Evolutionary conservation across 2,797 vertebrate species (phyloP).

Genomic region (Okamejei kenojei): DNA sequence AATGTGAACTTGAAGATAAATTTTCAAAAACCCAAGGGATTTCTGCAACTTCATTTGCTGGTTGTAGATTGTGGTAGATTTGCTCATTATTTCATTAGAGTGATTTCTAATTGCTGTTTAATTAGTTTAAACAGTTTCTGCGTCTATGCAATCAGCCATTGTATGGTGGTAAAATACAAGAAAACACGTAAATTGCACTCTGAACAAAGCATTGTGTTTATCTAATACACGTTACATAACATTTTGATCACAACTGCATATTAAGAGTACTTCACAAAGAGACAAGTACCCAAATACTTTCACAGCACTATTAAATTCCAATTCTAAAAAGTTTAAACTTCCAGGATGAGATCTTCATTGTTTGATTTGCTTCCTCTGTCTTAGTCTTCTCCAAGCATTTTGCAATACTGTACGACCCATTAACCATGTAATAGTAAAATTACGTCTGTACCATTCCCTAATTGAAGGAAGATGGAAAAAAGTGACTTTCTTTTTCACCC

Average conservation of each 20-base stretch:
- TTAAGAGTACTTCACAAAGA: background rate
- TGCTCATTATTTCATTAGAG: background rate
- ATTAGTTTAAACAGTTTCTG: background rate
- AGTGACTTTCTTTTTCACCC: background rate
- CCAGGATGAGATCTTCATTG: background rate
- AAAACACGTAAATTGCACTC: background rate
- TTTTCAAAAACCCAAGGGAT: background rate
- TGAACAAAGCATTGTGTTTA: background rate
- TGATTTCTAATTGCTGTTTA: background rate
- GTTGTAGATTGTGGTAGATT: background rate
- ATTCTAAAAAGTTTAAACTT: background rate
- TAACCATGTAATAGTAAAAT: slow-evolving; percentile 82
- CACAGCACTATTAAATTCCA: background rate
- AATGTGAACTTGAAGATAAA: background rate
- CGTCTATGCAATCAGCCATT: background rate
- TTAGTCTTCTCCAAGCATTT: slow-evolving; percentile 62
- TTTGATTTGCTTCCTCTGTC: slow-evolving; percentile 41
- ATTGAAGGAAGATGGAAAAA: slow-evolving; percentile 40
- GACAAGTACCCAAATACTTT: background rate
- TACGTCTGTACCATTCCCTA: slow-evolving; percentile 91
- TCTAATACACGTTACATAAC: background rate
- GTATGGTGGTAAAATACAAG: background rate
- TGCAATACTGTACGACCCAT: slow-evolving; percentile 74
- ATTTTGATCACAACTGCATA: background rate
- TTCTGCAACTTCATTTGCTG: background rate